A percentile compares a stretch with the other conserved stretches of the same genome.
Evolutionary conservation across 1,140 invertebrate genomes (phyloP).

Genomic region (Ditylenchus dipsaci): DNA sequence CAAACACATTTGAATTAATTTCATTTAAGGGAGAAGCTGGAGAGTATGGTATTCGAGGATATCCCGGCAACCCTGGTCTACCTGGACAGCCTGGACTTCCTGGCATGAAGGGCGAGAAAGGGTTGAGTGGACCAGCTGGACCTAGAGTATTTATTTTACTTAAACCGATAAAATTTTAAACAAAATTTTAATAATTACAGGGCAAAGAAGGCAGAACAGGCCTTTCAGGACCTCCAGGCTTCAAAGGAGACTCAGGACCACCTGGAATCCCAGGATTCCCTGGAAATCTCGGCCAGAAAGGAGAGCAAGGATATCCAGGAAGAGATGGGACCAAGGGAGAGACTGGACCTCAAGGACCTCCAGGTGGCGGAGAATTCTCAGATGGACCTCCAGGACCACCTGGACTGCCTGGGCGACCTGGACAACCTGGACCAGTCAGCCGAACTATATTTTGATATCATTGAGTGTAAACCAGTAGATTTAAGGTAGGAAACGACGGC

Average conservation of each 20-base stretch:
- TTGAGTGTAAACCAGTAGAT: too few relatives aligned
- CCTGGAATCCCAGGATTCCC: slow-evolving; percentile 55
- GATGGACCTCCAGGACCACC: slow-evolving; percentile 56
- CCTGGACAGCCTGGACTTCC: slow-evolving; percentile 54
- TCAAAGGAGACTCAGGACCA: slow-evolving; percentile 55
- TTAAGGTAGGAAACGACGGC: slow-evolving; percentile 43
- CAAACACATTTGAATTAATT: slow-evolving; percentile 3
- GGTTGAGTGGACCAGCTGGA: slow-evolving; percentile 55
- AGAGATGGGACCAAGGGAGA: slow-evolving; percentile 48
- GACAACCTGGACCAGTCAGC: slow-evolving; percentile 34
- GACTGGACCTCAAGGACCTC: slow-evolving; percentile 53
- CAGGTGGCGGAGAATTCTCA: slow-evolving; percentile 55
- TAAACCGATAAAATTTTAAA: background rate
- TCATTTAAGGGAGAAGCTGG: slow-evolving; percentile 54
- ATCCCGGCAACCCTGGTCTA: slow-evolving; percentile 50
- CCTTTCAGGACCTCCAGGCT: slow-evolving; percentile 51
- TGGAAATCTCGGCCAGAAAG: slow-evolving; percentile 52
- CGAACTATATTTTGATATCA: too few relatives aligned
- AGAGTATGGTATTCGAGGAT: slow-evolving; percentile 52
- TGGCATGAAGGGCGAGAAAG: slow-evolving; percentile 58
- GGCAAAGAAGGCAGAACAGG: slow-evolving; percentile 57
- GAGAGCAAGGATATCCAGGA: slow-evolving; percentile 51
- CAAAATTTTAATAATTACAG: slow-evolving; percentile 34
- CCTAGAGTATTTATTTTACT: slow-evolving; percentile 46
- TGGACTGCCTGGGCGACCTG: slow-evolving; percentile 48